phyloP scores from a whole-genome alignment of 2,113 vertebrate species.

The Chaetops frenatus region DNA sequence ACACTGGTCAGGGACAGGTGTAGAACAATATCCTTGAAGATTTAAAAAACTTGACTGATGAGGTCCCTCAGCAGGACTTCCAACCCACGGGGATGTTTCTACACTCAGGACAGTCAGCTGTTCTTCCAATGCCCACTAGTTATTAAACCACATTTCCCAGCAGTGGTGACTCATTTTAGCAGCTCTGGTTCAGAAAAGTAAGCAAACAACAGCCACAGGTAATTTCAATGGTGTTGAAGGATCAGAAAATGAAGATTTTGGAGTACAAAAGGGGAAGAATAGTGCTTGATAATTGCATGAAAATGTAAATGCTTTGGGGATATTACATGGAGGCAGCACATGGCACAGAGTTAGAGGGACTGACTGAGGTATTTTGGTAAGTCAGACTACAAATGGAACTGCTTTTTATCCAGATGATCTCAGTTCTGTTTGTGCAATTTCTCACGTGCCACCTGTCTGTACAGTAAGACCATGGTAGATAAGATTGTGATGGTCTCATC shows the following conservation, averaged over 20 bases:
- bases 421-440: background rate
- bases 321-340: background rate
- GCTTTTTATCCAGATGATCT: background rate
- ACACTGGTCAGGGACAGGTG: background rate
- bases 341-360: background rate
- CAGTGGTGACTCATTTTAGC: background rate
- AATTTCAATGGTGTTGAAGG: background rate
- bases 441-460: background rate
- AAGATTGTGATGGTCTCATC: background rate
- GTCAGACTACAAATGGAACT: background rate
- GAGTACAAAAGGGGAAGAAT: background rate
- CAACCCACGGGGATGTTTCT: background rate
- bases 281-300: background rate
- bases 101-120: background rate
- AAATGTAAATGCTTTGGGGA: background rate
- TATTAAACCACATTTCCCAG: background rate
- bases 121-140: background rate
- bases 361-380: background rate
- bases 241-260: background rate
- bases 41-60: background rate
- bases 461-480: background rate
- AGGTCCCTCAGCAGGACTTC: background rate
- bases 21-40: background rate
- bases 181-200: background rate
- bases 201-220: background rate